phyloP scores from a whole-genome alignment of 1,140 invertebrate species.

The Oncopeltus fasciatus region DNA sequence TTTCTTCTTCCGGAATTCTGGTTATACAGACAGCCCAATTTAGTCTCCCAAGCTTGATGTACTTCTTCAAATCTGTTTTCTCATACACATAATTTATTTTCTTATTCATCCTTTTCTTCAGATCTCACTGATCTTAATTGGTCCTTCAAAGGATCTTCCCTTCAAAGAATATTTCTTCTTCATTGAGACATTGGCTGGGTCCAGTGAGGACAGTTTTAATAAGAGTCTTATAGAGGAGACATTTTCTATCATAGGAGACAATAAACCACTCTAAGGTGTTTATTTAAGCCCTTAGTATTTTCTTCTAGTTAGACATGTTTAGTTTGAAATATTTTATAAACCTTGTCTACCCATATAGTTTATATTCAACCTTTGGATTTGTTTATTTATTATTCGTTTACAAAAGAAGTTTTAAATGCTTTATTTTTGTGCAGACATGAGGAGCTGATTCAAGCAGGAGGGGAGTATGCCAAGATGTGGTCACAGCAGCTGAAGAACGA shows the following conservation, averaged over 20 bases:
- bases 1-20: no score
- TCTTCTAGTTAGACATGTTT: not conserved
- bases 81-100: no score
- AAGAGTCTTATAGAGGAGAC: no score
- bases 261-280: not conserved
- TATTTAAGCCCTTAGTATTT: not conserved
- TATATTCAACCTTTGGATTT: not conserved
- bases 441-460: conserved; percentile 49
- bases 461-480: conserved; percentile 79
- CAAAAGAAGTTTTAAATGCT: not conserved
- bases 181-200: no score
- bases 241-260: not conserved
- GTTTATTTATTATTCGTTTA: not conserved
- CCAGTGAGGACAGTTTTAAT: no score
- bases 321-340: not conserved
- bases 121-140: no score
- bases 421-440: conserved; percentile 46
- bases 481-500: conserved; percentile 59
- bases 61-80: no score
- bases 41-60: no score
- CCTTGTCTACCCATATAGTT: not conserved
- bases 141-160: no score
- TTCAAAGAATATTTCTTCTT: no score
- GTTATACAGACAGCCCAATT: no score
- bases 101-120: no score